Evolutionary conservation across 2,113 vertebrate genomes (phyloP).

Genomic region (Pollimyrus isidori): DNA sequence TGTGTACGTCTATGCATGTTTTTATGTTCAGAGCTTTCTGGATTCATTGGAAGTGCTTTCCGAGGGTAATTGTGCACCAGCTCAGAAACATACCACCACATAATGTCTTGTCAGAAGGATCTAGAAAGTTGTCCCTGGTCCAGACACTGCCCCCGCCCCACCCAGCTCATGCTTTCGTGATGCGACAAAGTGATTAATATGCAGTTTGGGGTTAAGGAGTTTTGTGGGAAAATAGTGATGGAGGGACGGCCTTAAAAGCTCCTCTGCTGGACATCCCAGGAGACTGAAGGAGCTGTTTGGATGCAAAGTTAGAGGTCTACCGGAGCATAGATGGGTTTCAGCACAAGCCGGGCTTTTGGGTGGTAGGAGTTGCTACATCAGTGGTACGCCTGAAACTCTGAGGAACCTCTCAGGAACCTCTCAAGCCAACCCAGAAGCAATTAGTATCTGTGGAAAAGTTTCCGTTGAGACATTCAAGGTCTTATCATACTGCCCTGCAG

Average conservation of each 20-base stretch:
- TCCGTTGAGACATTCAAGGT: not conserved
- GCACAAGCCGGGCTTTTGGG: not conserved
- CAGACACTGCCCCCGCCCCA: not conserved
- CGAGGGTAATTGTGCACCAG: not conserved
- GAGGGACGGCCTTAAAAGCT: constrained; percentile 40
- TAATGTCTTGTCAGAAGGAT: not conserved
- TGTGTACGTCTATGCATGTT: not conserved
- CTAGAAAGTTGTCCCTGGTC: not conserved
- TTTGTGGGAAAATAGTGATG: constrained; percentile 65
- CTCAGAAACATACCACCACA: not conserved
- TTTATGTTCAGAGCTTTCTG: not conserved
- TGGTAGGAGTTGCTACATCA: not conserved
- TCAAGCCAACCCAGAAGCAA: not conserved
- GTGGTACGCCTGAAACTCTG: not conserved
- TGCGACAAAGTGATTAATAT: not conserved
- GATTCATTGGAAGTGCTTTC: not conserved
- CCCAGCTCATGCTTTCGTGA: not conserved
- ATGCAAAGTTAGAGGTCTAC: constrained; percentile 36
- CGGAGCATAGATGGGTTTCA: not conserved
- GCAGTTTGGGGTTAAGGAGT: constrained; percentile 46
- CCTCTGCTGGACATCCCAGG: constrained; percentile 54
- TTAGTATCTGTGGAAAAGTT: not conserved
- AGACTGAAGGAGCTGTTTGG: constrained; percentile 36
- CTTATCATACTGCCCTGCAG: not conserved
- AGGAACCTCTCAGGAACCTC: not conserved